Percentiles rank a stretch among this genome's conserved stretches.
Evolutionary conservation across 35 echinoderm and acorn worm genomes (phyloP).

Genomic region (Patiria miniata): DNA sequence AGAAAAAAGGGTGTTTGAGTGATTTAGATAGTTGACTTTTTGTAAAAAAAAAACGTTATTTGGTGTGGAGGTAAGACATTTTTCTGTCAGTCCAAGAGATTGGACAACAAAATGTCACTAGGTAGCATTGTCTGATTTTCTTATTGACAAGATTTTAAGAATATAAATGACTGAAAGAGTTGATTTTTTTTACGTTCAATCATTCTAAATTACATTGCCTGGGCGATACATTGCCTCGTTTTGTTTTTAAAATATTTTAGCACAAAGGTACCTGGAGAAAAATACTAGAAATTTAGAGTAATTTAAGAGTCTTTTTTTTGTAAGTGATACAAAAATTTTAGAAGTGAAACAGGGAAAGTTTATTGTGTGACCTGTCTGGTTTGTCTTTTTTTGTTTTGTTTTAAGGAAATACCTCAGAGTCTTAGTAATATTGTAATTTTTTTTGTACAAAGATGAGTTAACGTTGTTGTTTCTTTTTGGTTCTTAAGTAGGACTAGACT

Average conservation of each 20-base stretch:
- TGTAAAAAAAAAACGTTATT: too few species aligned
- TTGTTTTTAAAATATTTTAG: neutral
- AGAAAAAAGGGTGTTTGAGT: too few species aligned
- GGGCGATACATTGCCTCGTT: neutral
- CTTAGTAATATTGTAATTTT: slow-evolving; percentile 1
- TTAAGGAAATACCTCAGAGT: slow-evolving; percentile 10
- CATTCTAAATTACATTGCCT: slow-evolving; percentile 2
- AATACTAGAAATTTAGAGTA: too few species aligned
- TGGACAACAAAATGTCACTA: too few species aligned
- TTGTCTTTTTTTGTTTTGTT: too few species aligned
- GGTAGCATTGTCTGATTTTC: too few species aligned
- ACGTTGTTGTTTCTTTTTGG: neutral
- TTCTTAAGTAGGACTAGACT: neutral
- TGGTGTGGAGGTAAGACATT: too few species aligned
- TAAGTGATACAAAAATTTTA: neutral
- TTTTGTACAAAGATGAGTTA: neutral
- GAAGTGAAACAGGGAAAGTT: neutral
- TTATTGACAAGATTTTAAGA: too few species aligned
- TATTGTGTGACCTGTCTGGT: neutral
- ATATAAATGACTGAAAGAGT: neutral
- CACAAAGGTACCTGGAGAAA: neutral
- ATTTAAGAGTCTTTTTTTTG: too few species aligned
- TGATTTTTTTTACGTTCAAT: neutral
- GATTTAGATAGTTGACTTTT: too few species aligned
- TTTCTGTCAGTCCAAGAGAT: too few species aligned